Percentiles rank a stretch among this genome's conserved stretches.
Conservation (phyloP, 2,888 invertebrate species). For the Nasonovia ribisnigri region DNA sequence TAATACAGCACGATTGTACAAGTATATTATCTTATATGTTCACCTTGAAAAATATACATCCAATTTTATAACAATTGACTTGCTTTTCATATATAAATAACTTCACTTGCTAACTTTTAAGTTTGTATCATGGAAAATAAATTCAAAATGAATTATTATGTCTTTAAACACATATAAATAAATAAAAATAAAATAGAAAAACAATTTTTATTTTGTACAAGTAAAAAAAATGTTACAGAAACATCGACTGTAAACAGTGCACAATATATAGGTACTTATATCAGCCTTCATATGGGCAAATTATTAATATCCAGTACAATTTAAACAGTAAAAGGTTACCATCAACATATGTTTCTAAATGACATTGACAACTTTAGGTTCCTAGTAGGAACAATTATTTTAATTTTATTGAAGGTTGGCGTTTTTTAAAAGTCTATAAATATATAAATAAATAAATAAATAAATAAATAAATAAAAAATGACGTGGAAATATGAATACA, state of each 20-base stretch:
- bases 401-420: constrained; percentile 49
- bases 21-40: neutral
- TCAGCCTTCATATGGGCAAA: constrained; percentile 62
- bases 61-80: neutral
- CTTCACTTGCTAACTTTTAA: neutral
- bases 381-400: constrained; percentile 57
- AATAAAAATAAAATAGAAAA: constrained; percentile 60
- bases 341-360: constrained; percentile 53
- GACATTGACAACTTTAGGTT: constrained; percentile 37
- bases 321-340: constrained; percentile 39
- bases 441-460: constrained; percentile 50
- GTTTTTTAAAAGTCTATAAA: constrained; percentile 35
- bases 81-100: neutral
- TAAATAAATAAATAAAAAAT: constrained; percentile 63
- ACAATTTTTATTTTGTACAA: constrained; percentile 64
- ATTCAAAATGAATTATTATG: neutral
- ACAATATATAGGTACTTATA: constrained; percentile 62
- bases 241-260: constrained; percentile 63
- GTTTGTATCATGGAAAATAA: neutral
- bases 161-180: constrained; percentile 20
- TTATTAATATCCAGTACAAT: constrained; percentile 48
- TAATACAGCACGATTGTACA: neutral
- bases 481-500: constrained; percentile 52
- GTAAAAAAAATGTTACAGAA: constrained; percentile 65
- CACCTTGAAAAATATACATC: neutral